A percentile compares a stretch with the other conserved stretches of the same genome.
These are phyloP conservation scores for Pelvicachromis taeniatus DNA, from an alignment of 2,113 vertebrate genomes.

Conservation along the genomic window DNA sequence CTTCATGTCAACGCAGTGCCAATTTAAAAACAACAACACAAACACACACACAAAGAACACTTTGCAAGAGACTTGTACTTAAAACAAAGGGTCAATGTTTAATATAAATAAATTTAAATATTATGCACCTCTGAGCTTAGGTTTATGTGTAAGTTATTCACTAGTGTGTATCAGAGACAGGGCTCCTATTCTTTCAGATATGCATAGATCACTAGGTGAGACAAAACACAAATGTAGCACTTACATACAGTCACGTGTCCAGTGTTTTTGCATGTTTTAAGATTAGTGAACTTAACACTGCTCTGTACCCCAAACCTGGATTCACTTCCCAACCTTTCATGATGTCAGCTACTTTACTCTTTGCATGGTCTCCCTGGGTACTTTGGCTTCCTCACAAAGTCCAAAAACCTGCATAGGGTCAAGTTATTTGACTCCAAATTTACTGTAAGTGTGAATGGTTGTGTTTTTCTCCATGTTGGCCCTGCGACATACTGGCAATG, in stretches of 20 bases:
- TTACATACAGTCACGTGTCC: slow-evolving; percentile 24
- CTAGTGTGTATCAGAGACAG: slow-evolving; percentile 33
- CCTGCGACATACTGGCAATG: background rate
- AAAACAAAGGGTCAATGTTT: slow-evolving; percentile 53
- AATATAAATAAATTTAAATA: slow-evolving; percentile 64
- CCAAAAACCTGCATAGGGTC: background rate
- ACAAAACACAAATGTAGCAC: slow-evolving; percentile 12
- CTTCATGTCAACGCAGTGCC: background rate
- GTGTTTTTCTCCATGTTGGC: background rate
- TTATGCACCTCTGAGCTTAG: slow-evolving; percentile 24
- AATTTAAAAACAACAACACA: background rate
- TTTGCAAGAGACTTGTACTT: background rate
- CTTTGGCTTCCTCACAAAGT: background rate
- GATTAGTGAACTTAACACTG: background rate
- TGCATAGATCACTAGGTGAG: slow-evolving; percentile 64
- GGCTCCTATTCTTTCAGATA: slow-evolving; percentile 38
- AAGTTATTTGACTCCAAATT: background rate
- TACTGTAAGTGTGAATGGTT: background rate
- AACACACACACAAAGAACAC: background rate
- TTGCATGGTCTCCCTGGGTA: background rate
- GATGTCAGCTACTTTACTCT: background rate
- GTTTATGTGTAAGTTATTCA: slow-evolving; percentile 25
- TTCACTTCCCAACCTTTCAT: background rate
- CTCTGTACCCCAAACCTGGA: background rate
- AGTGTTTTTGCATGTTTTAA: slow-evolving; percentile 37